phyloP scores from a whole-genome alignment of 2,797 vertebrate species.

The Lepilemur ruficaudatus region DNA sequence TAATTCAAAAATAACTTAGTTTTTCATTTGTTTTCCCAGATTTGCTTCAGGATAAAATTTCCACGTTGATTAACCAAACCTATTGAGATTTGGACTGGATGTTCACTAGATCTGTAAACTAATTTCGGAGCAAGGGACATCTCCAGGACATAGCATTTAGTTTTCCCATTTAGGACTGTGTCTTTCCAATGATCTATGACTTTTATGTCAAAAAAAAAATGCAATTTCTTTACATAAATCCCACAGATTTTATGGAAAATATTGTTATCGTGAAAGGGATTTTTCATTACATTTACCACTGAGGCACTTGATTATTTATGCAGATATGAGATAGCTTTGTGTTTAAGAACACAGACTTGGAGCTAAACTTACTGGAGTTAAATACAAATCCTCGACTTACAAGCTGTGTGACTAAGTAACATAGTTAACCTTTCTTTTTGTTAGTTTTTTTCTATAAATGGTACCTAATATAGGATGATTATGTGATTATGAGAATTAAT shows the following conservation, averaged over 20 bases:
- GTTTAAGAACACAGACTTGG: neutral
- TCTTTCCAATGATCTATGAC: neutral
- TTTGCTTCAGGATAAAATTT: neutral
- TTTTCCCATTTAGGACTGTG: neutral
- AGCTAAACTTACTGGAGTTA: neutral
- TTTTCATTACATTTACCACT: neutral
- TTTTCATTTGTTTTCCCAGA: neutral
- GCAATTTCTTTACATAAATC: neutral
- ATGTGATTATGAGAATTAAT: neutral
- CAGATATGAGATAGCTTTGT: neutral
- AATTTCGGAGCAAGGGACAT: neutral
- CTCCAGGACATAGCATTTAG: neutral
- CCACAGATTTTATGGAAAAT: neutral
- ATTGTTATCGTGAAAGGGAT: neutral
- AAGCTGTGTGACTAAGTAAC: neutral
- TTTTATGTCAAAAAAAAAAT: neutral
- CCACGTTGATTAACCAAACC: neutral
- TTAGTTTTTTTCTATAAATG: neutral
- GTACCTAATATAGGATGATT: neutral
- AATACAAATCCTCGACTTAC: neutral
- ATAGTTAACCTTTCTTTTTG: neutral
- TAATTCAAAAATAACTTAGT: neutral
- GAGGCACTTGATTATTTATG: neutral
- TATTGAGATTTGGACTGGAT: neutral
- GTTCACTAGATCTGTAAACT: neutral